Evolutionary conservation across 2,888 invertebrate species (phyloP).

Genomic region (Coecobrya sp.): DNA sequence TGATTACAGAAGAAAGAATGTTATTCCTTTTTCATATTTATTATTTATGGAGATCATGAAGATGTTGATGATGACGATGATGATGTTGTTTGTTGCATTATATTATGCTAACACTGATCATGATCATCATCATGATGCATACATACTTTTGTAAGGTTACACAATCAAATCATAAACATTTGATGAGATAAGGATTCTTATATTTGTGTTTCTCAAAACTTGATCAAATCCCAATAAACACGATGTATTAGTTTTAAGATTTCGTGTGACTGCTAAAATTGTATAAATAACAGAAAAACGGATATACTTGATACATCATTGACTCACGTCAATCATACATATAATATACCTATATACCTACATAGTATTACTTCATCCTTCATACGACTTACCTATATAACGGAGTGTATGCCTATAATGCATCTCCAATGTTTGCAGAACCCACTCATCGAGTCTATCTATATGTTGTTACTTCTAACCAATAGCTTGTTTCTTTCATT

Average conservation of each 20-base stretch:
- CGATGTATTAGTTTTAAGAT: not conserved
- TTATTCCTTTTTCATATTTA: slow-evolving; percentile 55
- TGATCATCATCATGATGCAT: slow-evolving; percentile 13
- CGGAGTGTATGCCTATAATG: not conserved
- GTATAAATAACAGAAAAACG: slow-evolving; percentile 37
- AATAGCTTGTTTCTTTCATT: slow-evolving; percentile 62
- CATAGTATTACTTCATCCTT: not conserved
- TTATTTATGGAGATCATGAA: slow-evolving; percentile 50
- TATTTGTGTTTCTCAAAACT: slow-evolving; percentile 53
- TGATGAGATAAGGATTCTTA: slow-evolving; percentile 66
- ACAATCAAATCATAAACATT: slow-evolving; percentile 77
- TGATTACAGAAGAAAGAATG: slow-evolving; percentile 73
- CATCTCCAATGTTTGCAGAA: not conserved
- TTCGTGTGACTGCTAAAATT: slow-evolving; percentile 51
- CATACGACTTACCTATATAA: not conserved
- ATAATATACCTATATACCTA: slow-evolving; percentile 4
- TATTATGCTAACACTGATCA: slow-evolving; percentile 23
- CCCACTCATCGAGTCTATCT: not conserved
- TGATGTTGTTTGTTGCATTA: slow-evolving; percentile 62
- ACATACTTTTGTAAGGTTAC: slow-evolving; percentile 77
- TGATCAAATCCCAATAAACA: slow-evolving; percentile 47
- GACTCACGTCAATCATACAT: slow-evolving; percentile 43
- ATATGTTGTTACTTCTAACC: not conserved
- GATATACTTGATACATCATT: slow-evolving; percentile 18
- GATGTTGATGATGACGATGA: slow-evolving; percentile 54